Conservation (phyloP, 2,113 vertebrate genomes). For the Candoia aspera region DNA sequence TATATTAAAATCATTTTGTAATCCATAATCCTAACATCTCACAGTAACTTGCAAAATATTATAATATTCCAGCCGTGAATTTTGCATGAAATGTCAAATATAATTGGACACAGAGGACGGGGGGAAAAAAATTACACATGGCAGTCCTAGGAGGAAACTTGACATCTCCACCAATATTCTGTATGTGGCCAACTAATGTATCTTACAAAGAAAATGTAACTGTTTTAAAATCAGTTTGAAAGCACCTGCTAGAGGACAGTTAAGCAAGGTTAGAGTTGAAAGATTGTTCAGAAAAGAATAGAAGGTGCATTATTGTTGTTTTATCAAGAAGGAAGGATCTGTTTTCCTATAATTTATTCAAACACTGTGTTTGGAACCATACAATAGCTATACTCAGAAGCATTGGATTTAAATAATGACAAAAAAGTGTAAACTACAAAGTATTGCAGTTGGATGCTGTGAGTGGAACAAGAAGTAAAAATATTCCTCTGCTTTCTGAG, state of each 20-base stretch:
- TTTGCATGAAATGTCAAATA: conserved; percentile 24
- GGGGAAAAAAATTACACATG: neutral
- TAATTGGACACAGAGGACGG: neutral
- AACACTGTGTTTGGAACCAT: neutral
- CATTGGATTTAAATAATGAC: neutral
- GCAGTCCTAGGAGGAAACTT: neutral
- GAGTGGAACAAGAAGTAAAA: neutral
- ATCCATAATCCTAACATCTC: conserved; percentile 10
- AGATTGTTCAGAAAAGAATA: neutral
- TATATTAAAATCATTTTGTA: neutral
- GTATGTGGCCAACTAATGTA: neutral
- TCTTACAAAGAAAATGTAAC: neutral
- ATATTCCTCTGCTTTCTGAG: neutral
- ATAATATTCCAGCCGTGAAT: neutral
- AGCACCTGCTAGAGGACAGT: neutral
- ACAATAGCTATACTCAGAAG: neutral
- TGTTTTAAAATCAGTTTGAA: conserved; percentile 3
- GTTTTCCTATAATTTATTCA: neutral
- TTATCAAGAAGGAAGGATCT: neutral
- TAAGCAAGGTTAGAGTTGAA: conserved; percentile 7
- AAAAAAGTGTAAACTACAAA: neutral
- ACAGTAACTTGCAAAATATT: neutral
- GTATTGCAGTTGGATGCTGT: neutral
- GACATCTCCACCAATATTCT: conserved; percentile 11
- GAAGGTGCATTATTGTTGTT: neutral